A percentile compares a stretch with the other conserved stretches of the same genome.
phyloP scores from a whole-genome alignment of 2,797 vertebrate species.

The Pseudotriccus pelzelni region DNA sequence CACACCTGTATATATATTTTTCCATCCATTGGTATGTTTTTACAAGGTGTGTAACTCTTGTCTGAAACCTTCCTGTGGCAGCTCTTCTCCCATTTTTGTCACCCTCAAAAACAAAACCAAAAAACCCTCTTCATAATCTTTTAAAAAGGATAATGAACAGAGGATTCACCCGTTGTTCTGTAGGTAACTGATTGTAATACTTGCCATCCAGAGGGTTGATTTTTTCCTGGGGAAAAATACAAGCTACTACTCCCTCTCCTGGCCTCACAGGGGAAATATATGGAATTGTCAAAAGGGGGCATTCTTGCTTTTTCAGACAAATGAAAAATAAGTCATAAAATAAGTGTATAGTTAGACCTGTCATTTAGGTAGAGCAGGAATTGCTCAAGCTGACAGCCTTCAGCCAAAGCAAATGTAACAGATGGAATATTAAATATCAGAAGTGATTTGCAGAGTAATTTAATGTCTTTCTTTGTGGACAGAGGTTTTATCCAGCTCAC shows the following conservation, averaged over 20 bases:
- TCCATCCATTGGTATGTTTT: not conserved
- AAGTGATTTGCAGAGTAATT: conserved; percentile 14
- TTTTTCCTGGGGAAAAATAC: conserved; percentile 28
- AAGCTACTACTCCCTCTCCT: conserved; percentile 58
- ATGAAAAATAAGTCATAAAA: conserved; percentile 9
- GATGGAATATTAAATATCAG: conserved; percentile 26
- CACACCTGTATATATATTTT: not conserved
- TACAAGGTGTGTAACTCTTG: not conserved
- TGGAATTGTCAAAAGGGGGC: conserved; percentile 75
- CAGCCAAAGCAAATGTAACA: conserved; percentile 12
- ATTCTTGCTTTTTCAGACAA: conserved; percentile 76
- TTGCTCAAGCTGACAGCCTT: not conserved
- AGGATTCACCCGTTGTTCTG: not conserved
- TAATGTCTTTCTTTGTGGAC: conserved; percentile 21
- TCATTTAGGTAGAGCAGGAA: not conserved
- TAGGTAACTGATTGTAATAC: not conserved
- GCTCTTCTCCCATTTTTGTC: not conserved
- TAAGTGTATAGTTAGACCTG: not conserved
- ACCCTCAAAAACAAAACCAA: rapidly evolving
- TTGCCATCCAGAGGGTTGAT: not conserved
- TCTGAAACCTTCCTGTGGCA: not conserved
- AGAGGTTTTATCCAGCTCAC: not conserved
- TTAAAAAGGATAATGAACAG: not conserved
- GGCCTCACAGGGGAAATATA: conserved; percentile 56
- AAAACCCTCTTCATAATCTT: not conserved